phyloP scores from a whole-genome alignment of 1,140 invertebrate species.

The Rhagoletis zephyria region DNA sequence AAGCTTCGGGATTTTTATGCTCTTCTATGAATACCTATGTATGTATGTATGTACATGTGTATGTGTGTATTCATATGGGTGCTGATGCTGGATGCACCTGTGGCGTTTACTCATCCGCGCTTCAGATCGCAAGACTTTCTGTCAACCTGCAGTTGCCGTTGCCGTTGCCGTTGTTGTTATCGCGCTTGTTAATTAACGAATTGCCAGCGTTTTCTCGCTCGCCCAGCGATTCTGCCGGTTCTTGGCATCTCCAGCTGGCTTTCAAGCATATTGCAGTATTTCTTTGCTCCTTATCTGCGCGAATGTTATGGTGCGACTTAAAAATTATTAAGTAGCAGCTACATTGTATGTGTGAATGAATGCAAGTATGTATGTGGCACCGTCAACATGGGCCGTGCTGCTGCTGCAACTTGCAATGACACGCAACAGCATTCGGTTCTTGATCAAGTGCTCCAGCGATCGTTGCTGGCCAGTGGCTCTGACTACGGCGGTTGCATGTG shows the following conservation, averaged over 20 bases:
- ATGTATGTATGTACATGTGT: no score
- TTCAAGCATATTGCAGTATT: neutral
- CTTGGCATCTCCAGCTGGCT: neutral
- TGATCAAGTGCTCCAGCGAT: neutral
- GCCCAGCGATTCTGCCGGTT: neutral
- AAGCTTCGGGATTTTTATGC: neutral
- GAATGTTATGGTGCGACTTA: neutral
- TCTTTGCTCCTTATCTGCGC: neutral
- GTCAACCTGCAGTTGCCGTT: conserved; percentile 33
- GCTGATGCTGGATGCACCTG: conserved; percentile 18
- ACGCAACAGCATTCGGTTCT: conserved; percentile 8
- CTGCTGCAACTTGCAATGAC: neutral
- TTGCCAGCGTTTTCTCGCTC: conserved; percentile 29
- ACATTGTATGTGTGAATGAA: no score
- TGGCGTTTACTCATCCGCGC: conserved; percentile 25
- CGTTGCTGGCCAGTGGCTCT: neutral
- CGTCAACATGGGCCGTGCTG: neutral
- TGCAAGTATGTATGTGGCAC: neutral
- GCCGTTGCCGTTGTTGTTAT: conserved; percentile 58
- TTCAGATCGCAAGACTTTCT: conserved; percentile 5
- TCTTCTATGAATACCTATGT: neutral
- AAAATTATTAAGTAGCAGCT: conserved; percentile 31
- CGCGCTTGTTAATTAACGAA: conserved; percentile 59
- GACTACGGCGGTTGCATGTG: neutral
- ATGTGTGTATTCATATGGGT: neutral